Percentiles rank a stretch among this genome's conserved stretches.
Conservation (phyloP, 2,888 invertebrate genomes). For the Lasioglossum pauxillum region DNA sequence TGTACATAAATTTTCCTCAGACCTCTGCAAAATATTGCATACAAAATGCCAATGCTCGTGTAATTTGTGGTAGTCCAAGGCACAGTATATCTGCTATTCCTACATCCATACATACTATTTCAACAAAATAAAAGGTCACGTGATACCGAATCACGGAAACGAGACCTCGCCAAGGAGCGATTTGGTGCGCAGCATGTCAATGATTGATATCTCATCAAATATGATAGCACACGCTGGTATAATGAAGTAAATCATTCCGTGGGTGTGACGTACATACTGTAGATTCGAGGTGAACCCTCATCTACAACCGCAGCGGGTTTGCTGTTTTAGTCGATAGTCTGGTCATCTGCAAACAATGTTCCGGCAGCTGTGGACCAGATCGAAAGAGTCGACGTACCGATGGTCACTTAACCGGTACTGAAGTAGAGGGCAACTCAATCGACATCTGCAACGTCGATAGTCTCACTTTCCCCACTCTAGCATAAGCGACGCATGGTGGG, state of each 20-base stretch:
- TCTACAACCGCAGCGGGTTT: constrained; percentile 52
- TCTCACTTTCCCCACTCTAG: not conserved
- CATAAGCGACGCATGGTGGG: not conserved
- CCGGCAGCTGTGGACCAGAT: constrained; percentile 62
- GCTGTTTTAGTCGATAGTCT: constrained; percentile 63
- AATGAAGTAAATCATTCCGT: not conserved
- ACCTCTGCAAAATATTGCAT: too few relatives aligned
- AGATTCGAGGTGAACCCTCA: constrained; percentile 25
- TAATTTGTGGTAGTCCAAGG: too few relatives aligned
- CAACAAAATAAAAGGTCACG: too few relatives aligned
- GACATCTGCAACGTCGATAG: constrained; percentile 11
- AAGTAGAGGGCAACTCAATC: constrained; percentile 11
- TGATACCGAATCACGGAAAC: not conserved
- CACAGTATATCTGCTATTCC: too few relatives aligned
- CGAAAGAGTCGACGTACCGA: constrained; percentile 48
- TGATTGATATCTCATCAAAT: not conserved
- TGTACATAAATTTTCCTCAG: too few relatives aligned
- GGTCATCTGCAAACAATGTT: constrained; percentile 68
- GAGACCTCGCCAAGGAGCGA: not conserved
- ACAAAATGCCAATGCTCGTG: too few relatives aligned
- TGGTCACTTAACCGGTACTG: constrained; percentile 39
- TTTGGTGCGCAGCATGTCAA: not conserved
- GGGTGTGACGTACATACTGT: not conserved
- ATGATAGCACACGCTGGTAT: not conserved
- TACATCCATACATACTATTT: too few relatives aligned